Conservation (phyloP, 1,140 invertebrate species). For the Lutraria rhynchaena region DNA sequence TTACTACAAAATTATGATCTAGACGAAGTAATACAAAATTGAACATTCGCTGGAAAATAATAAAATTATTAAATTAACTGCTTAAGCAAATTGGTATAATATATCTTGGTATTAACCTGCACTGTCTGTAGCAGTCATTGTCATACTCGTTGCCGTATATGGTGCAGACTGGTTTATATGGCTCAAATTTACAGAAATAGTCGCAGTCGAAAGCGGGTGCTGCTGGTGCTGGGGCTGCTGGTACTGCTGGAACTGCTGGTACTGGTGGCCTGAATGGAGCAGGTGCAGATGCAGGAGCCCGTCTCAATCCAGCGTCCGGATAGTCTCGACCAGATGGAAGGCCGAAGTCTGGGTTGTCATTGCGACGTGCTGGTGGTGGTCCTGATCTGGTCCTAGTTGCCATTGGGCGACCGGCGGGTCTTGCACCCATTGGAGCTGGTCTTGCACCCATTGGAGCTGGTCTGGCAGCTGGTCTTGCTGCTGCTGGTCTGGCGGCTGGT, state of each 20-base stretch:
- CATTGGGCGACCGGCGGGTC: not conserved
- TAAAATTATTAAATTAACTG: not conserved
- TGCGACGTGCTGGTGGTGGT: constrained; percentile 3
- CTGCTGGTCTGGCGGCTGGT: not conserved
- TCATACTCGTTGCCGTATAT: constrained; percentile 37
- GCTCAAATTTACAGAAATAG: constrained; percentile 15
- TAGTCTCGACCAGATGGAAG: constrained; percentile 19
- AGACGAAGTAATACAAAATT: too few relatives aligned
- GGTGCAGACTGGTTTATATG: constrained; percentile 28
- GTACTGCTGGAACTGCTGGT: not conserved
- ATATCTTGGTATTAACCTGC: constrained; percentile 13
- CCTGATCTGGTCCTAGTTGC: constrained; percentile 5
- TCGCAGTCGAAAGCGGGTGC: constrained; percentile 8
- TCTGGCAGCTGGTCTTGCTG: not conserved
- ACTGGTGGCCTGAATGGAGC: not conserved
- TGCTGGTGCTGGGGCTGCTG: not conserved
- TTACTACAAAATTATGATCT: too few relatives aligned
- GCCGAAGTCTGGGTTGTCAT: constrained; percentile 37
- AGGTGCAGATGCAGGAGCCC: not conserved
- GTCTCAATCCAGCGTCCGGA: constrained; percentile 3
- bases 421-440: not conserved
- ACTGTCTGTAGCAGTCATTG: constrained; percentile 38
- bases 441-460: not conserved
- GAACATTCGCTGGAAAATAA: too few relatives aligned
- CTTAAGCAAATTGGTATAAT: not conserved